Conservation (phyloP, 2,888 invertebrate genomes). For the Drymonia ruficornis region DNA sequence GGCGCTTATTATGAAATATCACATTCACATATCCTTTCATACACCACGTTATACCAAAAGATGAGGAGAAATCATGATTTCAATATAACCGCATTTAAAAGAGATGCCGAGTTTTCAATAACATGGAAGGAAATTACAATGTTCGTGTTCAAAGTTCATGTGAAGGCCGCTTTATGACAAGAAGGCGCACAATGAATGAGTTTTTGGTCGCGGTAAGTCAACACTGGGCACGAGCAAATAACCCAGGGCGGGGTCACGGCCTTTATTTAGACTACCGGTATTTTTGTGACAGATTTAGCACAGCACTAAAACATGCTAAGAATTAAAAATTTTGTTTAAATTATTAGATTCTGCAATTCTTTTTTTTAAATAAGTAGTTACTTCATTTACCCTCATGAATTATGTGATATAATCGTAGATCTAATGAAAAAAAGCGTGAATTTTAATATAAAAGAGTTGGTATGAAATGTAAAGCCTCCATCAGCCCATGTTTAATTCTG, state of each 20-base stretch:
- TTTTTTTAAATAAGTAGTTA: no score
- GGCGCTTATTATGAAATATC: background rate
- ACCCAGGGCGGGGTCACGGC: conserved; percentile 75
- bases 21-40: conserved; percentile 24
- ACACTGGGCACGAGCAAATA: conserved; percentile 72
- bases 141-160: conserved; percentile 59
- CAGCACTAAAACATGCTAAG: conserved; percentile 17
- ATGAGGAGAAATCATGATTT: conserved; percentile 46
- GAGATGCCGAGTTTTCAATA: conserved; percentile 59
- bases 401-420: no score
- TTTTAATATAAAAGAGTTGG: background rate
- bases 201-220: conserved; percentile 71
- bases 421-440: no score
- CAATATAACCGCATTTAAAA: conserved; percentile 53
- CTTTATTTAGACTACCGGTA: conserved; percentile 64
- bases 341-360: no score
- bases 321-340: no score
- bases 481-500: background rate
- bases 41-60: conserved; percentile 25
- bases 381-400: no score
- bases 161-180: conserved; percentile 65
- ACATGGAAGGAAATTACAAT: conserved; percentile 65
- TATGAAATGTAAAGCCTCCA: background rate
- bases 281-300: conserved; percentile 53
- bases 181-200: conserved; percentile 78